These are phyloP conservation scores for Aplysia californica DNA, from an alignment of 1,140 invertebrate species.

Conservation along the genomic window DNA sequence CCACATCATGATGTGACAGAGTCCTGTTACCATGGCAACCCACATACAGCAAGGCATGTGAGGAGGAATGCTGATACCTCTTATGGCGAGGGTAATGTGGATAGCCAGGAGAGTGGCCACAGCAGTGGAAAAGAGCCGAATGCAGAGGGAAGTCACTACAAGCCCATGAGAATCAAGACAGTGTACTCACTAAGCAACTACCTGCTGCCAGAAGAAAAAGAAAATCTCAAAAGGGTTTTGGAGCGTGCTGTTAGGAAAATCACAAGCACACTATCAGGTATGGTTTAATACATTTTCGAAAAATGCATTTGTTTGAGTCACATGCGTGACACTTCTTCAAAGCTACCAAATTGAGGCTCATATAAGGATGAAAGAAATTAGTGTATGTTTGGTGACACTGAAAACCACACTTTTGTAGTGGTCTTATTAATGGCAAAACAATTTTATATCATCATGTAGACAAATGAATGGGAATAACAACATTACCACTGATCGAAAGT, in stretches of 20 bases:
- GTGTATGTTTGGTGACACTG: neutral
- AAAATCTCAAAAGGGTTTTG: neutral
- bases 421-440: neutral
- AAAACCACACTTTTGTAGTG: neutral
- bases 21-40: neutral
- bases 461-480: too few species aligned
- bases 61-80: neutral
- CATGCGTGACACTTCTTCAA: neutral
- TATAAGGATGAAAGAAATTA: neutral
- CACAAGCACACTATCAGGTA: slow-evolving; percentile 5
- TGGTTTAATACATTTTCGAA: neutral
- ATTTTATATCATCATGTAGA: neutral
- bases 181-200: slow-evolving; percentile 3
- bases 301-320: too few species aligned
- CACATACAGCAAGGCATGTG: neutral
- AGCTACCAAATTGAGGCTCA: neutral
- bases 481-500: too few species aligned
- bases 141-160: too few species aligned
- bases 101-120: neutral
- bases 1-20: slow-evolving; percentile 15
- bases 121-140: too few species aligned
- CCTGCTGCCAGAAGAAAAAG: neutral
- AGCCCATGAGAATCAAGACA: neutral
- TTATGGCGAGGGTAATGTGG: neutral
- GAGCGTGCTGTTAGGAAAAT: slow-evolving; percentile 17